Evolutionary conservation across 2,797 vertebrate genomes (phyloP), one percentile per base, ranked within the genome.

Genomic region (Sebastolobus alascanus): DNA sequence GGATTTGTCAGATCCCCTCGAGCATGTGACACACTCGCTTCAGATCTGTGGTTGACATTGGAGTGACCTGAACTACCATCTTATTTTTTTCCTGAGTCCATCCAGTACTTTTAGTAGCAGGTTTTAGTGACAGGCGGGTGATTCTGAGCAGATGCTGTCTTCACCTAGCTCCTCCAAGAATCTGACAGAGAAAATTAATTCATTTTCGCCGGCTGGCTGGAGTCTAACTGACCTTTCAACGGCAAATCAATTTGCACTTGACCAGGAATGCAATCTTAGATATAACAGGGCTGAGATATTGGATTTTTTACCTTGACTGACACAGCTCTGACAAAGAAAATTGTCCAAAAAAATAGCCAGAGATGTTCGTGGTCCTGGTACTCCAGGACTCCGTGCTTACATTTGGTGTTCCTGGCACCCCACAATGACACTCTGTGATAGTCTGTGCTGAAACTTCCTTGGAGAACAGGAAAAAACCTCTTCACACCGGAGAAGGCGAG

Each of bases 241-340:
- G 50, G 50, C 66, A 29, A 84, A 87, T 87, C 77, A 88, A 80
- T 89, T 82, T 89, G 77, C 77, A 79, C 70, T 84, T 83, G 65
- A 84, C 79, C 74, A 84, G 29, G 77, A 78, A 83, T 79, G 73
- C 79, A 76, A 64, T 81, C 63, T 59, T 63, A 38, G 33, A 68
- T 82, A 66, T 46, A 66, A 46, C 14, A 12, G 52, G 58, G 56
- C 46, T 37, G 52, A 77, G 54, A 73, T 68, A 68, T 25, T 54
- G 20, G 16, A 58, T 75, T 59, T 71, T 73, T 65, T 61, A 40
- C 66, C 13, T 22, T 58, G 66, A 72, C 43, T 18, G 73, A 67
- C 46, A 58, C 50, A 66, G 46, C 20, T 13, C 8, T 46, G 10
- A 54, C 9, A 71, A 50, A 72, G 20, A 80, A 60, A 25, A 25